A percentile compares a stretch with the other conserved stretches of the same genome.
phyloP scores from a whole-genome alignment of 2,888 invertebrate genomes.

The Celastrina argiolus region DNA sequence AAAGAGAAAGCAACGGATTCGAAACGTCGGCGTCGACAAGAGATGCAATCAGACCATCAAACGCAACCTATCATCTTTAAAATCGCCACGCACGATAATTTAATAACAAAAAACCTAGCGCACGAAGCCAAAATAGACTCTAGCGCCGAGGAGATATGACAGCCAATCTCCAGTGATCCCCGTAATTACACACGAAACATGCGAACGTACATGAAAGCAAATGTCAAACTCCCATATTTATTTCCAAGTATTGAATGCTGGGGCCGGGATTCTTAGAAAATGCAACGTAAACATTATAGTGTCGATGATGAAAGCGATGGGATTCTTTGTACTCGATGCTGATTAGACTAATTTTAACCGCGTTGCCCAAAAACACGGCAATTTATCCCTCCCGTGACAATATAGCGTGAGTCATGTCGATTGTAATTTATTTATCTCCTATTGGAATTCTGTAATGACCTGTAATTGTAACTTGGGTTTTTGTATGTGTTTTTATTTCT shows the following conservation, averaged over 20 bases:
- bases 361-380: conserved; percentile 50
- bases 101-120: conserved; percentile 72
- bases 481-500: conserved; percentile 8
- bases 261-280: conserved; percentile 68
- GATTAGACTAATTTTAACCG: conserved; percentile 72
- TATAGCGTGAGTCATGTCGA: conserved; percentile 38
- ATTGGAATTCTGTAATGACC: conserved; percentile 34
- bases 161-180: conserved; percentile 42
- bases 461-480: conserved; percentile 12
- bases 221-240: conserved; percentile 78
- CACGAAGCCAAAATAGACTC: conserved; percentile 51
- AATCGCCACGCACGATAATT: conserved; percentile 78
- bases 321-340: conserved; percentile 72
- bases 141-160: conserved; percentile 52
- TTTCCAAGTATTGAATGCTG: conserved; percentile 77
- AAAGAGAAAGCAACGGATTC: conserved; percentile 71
- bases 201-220: conserved; percentile 75
- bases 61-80: conserved; percentile 75
- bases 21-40: conserved; percentile 73
- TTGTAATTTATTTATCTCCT: conserved; percentile 29
- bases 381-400: conserved; percentile 66
- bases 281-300: conserved; percentile 72
- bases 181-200: conserved; percentile 72
- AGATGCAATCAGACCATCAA: conserved; percentile 76
- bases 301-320: conserved; percentile 78